Conservation (phyloP, 2,888 invertebrate species). For the Phymatocera aterrima region DNA sequence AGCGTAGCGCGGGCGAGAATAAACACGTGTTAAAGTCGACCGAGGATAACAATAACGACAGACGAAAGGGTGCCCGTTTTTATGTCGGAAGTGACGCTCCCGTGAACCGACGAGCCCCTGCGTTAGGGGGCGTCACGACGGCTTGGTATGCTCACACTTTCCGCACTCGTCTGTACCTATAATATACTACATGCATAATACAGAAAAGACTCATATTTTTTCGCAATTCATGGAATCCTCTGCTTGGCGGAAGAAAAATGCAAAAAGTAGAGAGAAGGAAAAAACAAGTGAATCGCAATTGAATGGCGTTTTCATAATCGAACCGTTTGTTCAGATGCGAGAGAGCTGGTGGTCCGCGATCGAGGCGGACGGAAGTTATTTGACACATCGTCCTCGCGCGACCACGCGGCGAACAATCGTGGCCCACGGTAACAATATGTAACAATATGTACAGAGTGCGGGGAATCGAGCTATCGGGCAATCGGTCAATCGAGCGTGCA, state of each 20-base stretch:
- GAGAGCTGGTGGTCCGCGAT: background rate
- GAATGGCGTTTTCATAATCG: too few species aligned
- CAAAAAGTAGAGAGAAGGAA: background rate
- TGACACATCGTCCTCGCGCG: constrained; percentile 38
- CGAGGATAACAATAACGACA: constrained; percentile 35
- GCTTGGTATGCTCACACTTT: background rate
- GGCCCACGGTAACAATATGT: constrained; percentile 31
- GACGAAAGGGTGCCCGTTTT: constrained; percentile 36
- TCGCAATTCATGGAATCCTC: background rate
- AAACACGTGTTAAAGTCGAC: constrained; percentile 53
- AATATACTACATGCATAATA: background rate
- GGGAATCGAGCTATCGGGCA: constrained; percentile 47
- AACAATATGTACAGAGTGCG: constrained; percentile 39
- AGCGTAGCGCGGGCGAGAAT: constrained; percentile 55
- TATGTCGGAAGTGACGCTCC: constrained; percentile 58
- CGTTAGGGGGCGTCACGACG: background rate
- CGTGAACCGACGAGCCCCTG: constrained; percentile 34
- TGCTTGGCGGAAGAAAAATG: background rate
- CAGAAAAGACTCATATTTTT: background rate
- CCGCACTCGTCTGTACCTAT: background rate
- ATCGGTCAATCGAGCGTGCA: constrained; percentile 73
- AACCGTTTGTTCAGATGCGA: background rate
- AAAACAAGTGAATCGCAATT: background rate
- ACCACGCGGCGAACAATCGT: constrained; percentile 35
- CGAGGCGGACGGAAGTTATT: constrained; percentile 40